Percentiles rank a stretch among this genome's conserved stretches.
Conservation (phyloP, 2,888 invertebrate genomes). For the Chymomyza caudatula region DNA sequence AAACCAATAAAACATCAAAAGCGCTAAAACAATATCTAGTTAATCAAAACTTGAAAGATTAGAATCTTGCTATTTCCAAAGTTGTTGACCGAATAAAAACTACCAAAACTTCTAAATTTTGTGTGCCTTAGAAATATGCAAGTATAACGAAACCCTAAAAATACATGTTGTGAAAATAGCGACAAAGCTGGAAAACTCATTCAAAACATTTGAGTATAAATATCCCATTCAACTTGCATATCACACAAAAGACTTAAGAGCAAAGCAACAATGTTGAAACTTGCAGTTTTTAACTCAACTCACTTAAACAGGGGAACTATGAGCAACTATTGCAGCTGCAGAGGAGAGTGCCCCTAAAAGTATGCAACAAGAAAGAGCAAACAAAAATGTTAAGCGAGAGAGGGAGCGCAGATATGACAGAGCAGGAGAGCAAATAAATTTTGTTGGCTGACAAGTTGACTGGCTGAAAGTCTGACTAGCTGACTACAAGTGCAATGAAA, state of each 20-base stretch:
- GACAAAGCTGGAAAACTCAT: too few species aligned
- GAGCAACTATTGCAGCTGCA: conserved; percentile 1
- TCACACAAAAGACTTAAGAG: too few species aligned
- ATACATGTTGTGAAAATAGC: too few species aligned
- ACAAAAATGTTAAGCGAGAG: neutral
- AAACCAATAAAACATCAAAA: too few species aligned
- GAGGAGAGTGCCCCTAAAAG: neutral
- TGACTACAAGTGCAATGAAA: conserved; percentile 35
- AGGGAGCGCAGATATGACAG: neutral
- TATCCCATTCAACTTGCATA: too few species aligned
- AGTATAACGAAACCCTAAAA: too few species aligned
- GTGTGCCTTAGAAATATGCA: too few species aligned
- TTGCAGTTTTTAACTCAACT: too few species aligned
- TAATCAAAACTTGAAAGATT: too few species aligned
- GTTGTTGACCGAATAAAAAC: neutral
- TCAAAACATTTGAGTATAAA: too few species aligned
- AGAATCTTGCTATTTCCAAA: too few species aligned
- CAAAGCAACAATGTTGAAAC: neutral
- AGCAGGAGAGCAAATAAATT: conserved; percentile 40
- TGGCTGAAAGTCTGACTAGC: neutral
- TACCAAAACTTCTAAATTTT: neutral
- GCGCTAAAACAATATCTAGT: too few species aligned
- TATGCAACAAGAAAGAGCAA: neutral
- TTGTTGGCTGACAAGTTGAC: conserved; percentile 45
- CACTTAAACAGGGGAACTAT: neutral